phyloP scores from a whole-genome alignment of 2,113 vertebrate genomes.

The Eira barbara region DNA sequence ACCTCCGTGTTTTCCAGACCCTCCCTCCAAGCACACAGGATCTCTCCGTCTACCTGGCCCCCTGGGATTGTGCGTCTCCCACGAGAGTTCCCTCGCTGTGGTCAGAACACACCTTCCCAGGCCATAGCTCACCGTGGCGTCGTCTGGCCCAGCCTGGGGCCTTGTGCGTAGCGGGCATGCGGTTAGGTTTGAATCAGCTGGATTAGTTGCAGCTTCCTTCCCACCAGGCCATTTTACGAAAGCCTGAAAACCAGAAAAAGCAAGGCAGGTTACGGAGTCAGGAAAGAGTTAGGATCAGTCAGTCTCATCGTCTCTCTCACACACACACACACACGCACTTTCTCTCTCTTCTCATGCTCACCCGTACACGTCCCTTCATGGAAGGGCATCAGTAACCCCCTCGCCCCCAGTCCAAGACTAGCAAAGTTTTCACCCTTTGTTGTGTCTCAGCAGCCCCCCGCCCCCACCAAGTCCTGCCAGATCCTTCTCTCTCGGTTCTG shows the following conservation, averaged over 20 bases:
- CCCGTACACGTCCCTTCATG: background rate
- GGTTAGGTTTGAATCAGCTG: background rate
- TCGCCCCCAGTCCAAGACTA: background rate
- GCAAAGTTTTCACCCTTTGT: background rate
- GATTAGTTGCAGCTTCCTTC: background rate
- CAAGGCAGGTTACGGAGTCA: background rate
- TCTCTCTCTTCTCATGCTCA: background rate
- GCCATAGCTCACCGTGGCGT: background rate
- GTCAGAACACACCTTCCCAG: background rate
- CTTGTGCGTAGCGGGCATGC: background rate
- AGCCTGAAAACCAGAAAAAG: background rate
- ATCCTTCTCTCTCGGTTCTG: background rate
- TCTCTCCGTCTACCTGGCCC: background rate
- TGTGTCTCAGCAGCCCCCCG: background rate
- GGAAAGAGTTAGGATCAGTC: background rate
- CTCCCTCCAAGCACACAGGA: background rate
- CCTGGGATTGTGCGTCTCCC: background rate
- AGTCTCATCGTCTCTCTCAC: background rate
- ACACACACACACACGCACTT: no score
- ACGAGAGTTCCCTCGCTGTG: background rate
- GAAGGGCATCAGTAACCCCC: background rate
- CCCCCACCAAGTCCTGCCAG: accelerated
- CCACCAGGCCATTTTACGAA: background rate
- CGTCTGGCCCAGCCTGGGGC: background rate
- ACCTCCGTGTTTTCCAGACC: background rate